Percentiles rank a stretch among this genome's conserved stretches.
Evolutionary conservation across 1,140 invertebrate genomes (phyloP).

Genomic region (Ceratina calcarata): DNA sequence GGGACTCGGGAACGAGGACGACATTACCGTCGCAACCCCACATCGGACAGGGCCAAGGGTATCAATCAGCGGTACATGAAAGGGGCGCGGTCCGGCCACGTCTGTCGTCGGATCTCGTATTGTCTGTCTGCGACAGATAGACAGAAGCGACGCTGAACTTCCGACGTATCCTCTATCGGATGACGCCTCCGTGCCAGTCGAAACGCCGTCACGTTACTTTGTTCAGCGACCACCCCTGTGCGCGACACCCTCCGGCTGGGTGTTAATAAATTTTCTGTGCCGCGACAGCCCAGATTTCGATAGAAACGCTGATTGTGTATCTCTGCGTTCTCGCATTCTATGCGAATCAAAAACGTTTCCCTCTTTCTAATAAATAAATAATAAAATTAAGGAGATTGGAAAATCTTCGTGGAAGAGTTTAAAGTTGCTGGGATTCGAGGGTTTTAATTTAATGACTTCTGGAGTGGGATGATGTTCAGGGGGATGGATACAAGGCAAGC

Average conservation of each 20-base stretch:
- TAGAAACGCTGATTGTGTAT: background rate
- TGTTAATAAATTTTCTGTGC: slow-evolving; percentile 41
- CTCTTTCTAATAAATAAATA: too few species aligned
- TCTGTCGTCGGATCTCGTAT: slow-evolving; percentile 68
- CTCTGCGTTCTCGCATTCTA: background rate
- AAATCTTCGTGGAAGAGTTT: background rate
- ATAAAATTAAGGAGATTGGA: slow-evolving; percentile 18
- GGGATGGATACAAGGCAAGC: background rate
- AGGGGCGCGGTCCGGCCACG: slow-evolving; percentile 70
- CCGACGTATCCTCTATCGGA: slow-evolving; percentile 63
- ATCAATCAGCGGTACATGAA: slow-evolving; percentile 73
- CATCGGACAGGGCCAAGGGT: slow-evolving; percentile 65
- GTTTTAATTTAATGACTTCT: slow-evolving; percentile 32
- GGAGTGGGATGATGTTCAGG: too few species aligned
- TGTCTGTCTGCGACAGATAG: slow-evolving; percentile 70
- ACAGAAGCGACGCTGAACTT: slow-evolving; percentile 57
- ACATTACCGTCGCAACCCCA: slow-evolving; percentile 64
- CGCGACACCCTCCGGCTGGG: background rate
- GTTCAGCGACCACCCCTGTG: slow-evolving; percentile 31
- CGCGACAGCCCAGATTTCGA: background rate
- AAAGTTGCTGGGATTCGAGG: slow-evolving; percentile 1
- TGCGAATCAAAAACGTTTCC: background rate
- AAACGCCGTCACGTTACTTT: slow-evolving; percentile 59
- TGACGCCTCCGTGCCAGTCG: slow-evolving; percentile 54
- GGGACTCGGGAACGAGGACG: slow-evolving; percentile 48